phyloP scores from a whole-genome alignment of 2,113 vertebrate genomes.

The Phyllopteryx taeniolatus region DNA sequence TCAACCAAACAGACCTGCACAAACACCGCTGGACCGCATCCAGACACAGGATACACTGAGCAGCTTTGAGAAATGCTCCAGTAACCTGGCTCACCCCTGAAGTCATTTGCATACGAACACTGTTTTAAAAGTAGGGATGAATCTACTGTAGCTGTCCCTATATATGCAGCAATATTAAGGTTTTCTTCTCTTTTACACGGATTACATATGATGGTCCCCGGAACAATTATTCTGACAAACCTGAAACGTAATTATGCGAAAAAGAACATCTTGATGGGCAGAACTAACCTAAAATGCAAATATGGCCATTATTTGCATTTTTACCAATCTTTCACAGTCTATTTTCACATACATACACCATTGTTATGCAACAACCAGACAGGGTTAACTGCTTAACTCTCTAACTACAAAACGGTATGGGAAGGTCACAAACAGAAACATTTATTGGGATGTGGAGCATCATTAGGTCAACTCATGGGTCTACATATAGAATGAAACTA shows the following conservation, averaged over 20 bases:
- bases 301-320: neutral
- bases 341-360: neutral
- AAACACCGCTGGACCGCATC: slow-evolving; percentile 52
- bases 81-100: slow-evolving; percentile 45
- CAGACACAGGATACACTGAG: slow-evolving; percentile 39
- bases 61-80: slow-evolving; percentile 29
- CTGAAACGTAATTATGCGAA: neutral
- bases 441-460: no score
- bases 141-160: neutral
- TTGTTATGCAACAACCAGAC: slow-evolving; percentile 11
- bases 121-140: neutral
- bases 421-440: slow-evolving; percentile 15
- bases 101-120: slow-evolving; percentile 42
- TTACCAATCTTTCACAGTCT: neutral
- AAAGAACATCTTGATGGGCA: neutral
- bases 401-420: neutral
- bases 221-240: neutral
- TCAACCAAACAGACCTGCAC: slow-evolving; percentile 51
- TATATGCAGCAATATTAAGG: neutral
- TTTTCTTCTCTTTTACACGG: neutral
- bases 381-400: neutral
- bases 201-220: neutral
- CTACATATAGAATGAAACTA: no score
- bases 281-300: neutral
- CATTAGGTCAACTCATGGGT: no score